Base-by-base conservation (phyloP, 1,140 invertebrate genomes). In the Heliconius hermathena region DNA sequence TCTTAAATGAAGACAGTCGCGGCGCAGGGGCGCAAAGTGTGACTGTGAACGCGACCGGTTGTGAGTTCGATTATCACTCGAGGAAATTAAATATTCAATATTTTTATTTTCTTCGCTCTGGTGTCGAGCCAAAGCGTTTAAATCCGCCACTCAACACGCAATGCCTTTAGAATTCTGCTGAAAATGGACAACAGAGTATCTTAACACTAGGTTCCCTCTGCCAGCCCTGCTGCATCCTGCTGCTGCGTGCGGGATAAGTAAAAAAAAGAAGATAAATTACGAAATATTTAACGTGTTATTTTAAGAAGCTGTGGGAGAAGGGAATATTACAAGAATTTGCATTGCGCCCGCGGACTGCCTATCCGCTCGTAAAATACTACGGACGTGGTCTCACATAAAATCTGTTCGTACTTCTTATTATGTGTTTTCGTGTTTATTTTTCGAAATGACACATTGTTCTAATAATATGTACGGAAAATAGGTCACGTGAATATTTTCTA, bases 281-380 rank as follows among this genome's bases (percentile, higher is more conserved):
- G 70, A 78, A 81, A 81, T 81, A 78, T 70, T 33, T 60, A 73
- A 41, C 29, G 18, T 60, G 36, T 78, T 78, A 78, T 78, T 78
- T 78, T 60, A 71, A 78, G 49, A 73, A 78, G 70, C 33, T 72
- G 49, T 26, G 52, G 52, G 36, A 70, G 71, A 60, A 49, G 71
- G 38, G 77, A 46, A 66, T 71, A 78, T 73, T 80, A 73, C 76
- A 77, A 77, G 81, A 80, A 82, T 84, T 81, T 80, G 79, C 80
- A 71, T 76, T 75, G 75, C 71, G 74, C 75, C 77, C 73, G 85
- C 79, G 75, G 81, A 49, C 76, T 29, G 84, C 77, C 81, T 84
- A 85, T 76, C 70, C 81, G 84, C 77, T 87, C 85, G 77, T 86
- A 87, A 88, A 85, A 83, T 66, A 66, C 73, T 78, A 79, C 81